These are phyloP conservation scores for Oreochromis mossambicus DNA, from an alignment of 2,797 vertebrate species.

Conservation along the genomic window DNA sequence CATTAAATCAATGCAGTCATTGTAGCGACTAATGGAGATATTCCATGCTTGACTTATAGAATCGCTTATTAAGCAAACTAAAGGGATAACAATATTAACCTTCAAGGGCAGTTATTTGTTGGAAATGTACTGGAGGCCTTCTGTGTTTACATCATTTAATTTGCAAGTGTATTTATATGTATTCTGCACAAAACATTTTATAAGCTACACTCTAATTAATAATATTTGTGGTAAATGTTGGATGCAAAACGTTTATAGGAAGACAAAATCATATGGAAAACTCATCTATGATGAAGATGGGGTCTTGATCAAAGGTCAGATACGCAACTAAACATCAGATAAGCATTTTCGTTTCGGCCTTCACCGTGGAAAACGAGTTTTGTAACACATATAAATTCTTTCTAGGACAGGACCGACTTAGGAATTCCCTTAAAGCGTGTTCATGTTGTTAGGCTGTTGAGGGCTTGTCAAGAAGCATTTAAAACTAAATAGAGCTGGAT, in stretches of 20 bases:
- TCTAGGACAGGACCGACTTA: neutral
- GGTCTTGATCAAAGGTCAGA: neutral
- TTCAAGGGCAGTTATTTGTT: neutral
- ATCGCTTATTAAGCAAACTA: neutral
- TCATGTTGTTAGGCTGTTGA: neutral
- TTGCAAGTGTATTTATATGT: neutral
- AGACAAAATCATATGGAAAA: neutral
- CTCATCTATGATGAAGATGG: neutral
- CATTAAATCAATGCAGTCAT: conserved; percentile 51
- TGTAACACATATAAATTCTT: neutral
- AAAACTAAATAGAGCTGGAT: neutral
- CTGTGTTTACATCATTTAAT: neutral
- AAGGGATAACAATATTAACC: conserved; percentile 13
- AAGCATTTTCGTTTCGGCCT: neutral
- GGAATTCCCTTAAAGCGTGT: neutral
- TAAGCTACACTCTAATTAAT: neutral
- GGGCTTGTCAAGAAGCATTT: neutral
- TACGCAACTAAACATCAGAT: neutral
- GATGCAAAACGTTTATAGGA: neutral
- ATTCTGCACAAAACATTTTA: neutral
- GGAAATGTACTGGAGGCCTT: neutral
- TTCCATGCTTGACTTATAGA: conserved; percentile 28
- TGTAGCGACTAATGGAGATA: conserved; percentile 46
- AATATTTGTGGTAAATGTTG: neutral
- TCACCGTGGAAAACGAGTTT: neutral